Evolutionary conservation across 2,888 invertebrate species (phyloP).

Genomic region (Cantharis nigra): DNA sequence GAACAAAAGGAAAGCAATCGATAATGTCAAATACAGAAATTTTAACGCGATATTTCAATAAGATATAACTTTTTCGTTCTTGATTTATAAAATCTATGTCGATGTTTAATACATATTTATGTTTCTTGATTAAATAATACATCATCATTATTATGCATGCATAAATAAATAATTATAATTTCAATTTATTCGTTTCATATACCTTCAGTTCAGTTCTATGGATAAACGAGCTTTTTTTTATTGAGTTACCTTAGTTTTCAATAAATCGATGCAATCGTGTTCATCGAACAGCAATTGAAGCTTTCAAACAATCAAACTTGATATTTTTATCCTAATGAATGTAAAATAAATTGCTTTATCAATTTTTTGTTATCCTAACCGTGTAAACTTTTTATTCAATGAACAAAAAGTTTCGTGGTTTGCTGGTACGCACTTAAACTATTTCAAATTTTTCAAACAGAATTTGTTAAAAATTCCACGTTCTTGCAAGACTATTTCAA

Average conservation of each 20-base stretch:
- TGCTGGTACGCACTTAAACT: not conserved
- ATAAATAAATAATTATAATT: not conserved
- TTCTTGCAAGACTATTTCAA: not conserved
- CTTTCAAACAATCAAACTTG: not conserved
- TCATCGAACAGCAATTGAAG: not conserved
- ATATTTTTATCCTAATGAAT: not conserved
- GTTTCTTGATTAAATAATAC: not conserved
- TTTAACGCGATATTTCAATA: not conserved
- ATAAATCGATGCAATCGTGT: not conserved
- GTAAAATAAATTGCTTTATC: not conserved
- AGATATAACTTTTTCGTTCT: not conserved
- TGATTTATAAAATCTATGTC: not conserved
- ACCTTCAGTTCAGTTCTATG: not conserved
- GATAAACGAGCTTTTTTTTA: not conserved
- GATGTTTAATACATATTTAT: not conserved
- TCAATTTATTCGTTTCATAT: too few relatives aligned
- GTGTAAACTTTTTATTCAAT: not conserved
- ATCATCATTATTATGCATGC: not conserved
- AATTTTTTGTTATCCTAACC: not conserved
- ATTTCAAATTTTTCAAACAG: not conserved
- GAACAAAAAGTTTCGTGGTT: not conserved
- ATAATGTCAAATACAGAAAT: not conserved
- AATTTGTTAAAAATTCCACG: constrained; percentile 5
- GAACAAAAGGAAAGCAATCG: not conserved
- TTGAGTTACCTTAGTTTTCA: not conserved